Base-by-base conservation (phyloP, 2,888 invertebrate species). In the Emmelina monodactyla region DNA sequence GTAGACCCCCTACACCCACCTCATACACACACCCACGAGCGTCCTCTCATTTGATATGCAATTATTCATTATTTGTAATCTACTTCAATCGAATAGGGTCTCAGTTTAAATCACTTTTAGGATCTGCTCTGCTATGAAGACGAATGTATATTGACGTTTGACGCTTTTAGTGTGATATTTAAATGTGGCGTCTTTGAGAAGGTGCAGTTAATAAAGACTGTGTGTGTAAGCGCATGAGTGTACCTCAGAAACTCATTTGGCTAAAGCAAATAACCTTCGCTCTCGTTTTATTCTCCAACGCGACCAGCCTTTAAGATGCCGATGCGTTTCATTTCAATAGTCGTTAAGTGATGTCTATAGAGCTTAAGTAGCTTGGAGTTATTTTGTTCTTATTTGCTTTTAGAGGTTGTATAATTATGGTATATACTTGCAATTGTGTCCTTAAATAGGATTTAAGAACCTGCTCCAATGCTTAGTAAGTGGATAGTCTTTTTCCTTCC, bases 31-130 rank as follows among this genome's bases (percentile, higher is more conserved):
- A 12, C 29, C 29, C 29, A 29, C 29, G 29, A 25, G 3, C 29
- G 58, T 67, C 62, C 61, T 58, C 75, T 76, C 76, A 78, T 78
- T 78, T 70, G 71, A 69, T 71, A 78, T 78, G 78, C 78, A 78
- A 78, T 78, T 76, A 78, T 76, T 76, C 78, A 78, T 78, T 76
- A 78, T 78, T 78, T 78, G 78, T 78, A 76, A 78, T 76, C 75
- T 70, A 70, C 76, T 76, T 71, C 73, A 76, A 75, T 78, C 65
- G 75, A 70, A 73, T 72, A 68, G 70, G 70, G 70, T 65, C 68
- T 60, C 69, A 50, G 69, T 70, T 71, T 76, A 75, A 75, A 76
- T 76, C 75, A 78, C 73, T 73, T 75, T 78, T 70, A 69, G 75
- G 70, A 71, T 70, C 70, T 68, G 63, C 65, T n/a, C n/a, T n/a